These are phyloP conservation scores for Podiceps cristatus DNA, from an alignment of 2,113 vertebrate genomes.

Conservation along the genomic window DNA sequence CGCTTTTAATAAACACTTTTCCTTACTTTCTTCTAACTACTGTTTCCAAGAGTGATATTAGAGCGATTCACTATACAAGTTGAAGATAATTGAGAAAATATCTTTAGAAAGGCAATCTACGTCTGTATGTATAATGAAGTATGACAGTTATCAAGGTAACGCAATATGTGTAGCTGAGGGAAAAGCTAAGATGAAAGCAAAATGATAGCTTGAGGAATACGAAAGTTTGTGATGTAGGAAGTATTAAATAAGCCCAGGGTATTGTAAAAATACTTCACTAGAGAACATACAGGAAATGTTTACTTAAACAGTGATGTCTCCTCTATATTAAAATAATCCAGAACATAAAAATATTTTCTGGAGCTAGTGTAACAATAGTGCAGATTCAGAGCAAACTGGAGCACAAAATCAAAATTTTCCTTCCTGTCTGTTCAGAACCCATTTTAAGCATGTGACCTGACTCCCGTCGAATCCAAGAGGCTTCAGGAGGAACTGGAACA, in stretches of 20 bases:
- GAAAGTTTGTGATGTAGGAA: not conserved
- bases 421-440: not conserved
- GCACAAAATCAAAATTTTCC: not conserved
- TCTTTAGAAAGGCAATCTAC: not conserved
- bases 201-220: not conserved
- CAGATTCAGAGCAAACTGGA: not conserved
- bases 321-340: not conserved
- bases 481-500: not conserved
- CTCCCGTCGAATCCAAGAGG: not conserved
- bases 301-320: not conserved
- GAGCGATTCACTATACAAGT: not conserved
- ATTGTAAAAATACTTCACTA: not conserved
- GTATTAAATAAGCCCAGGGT: not conserved
- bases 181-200: not conserved
- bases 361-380: not conserved
- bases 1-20: not conserved
- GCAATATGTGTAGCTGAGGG: not conserved
- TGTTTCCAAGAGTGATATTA: not conserved
- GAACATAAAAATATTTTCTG: not conserved
- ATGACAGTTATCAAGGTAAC: not conserved
- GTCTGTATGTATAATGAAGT: not conserved
- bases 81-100: not conserved
- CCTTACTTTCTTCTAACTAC: not conserved
- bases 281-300: not conserved
- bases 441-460: not conserved